Percentiles rank a stretch among this genome's conserved stretches.
These are phyloP conservation scores for Oligia strigilis DNA, from an alignment of 2,888 invertebrate genomes.

Conservation along the genomic window DNA sequence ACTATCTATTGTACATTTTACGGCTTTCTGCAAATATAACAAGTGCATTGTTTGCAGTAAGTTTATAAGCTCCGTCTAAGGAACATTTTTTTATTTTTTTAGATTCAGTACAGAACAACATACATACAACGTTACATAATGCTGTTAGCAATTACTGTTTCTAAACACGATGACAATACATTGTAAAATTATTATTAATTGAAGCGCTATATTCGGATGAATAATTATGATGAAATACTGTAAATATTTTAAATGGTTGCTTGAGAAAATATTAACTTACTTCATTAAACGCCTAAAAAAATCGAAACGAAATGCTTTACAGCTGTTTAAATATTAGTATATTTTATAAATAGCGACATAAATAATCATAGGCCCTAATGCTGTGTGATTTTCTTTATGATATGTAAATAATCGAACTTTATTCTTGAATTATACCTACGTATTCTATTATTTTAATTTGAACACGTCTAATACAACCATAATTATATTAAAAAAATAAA, in stretches of 20 bases:
- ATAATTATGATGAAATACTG: slow-evolving; percentile 9
- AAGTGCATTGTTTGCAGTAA: slow-evolving; percentile 37
- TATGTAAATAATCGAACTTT: slow-evolving; percentile 48
- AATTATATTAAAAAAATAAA: slow-evolving; percentile 60
- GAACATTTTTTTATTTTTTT: slow-evolving; percentile 1
- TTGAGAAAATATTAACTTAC: slow-evolving; percentile 7
- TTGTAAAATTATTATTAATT: slow-evolving; percentile 6
- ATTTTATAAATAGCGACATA: slow-evolving; percentile 32
- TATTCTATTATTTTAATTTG: slow-evolving; percentile 59
- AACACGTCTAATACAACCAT: slow-evolving; percentile 69
- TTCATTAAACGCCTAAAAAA: neutral
- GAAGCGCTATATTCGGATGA: slow-evolving; percentile 9
- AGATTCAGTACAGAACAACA: neutral
- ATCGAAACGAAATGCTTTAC: slow-evolving; percentile 26
- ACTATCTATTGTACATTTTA: slow-evolving; percentile 4
- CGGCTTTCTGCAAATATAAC: slow-evolving; percentile 31
- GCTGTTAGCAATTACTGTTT: slow-evolving; percentile 18
- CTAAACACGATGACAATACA: neutral
- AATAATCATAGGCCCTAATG: slow-evolving; percentile 27
- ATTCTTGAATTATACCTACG: slow-evolving; percentile 46
- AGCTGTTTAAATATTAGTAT: slow-evolving; percentile 25
- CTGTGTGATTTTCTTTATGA: slow-evolving; percentile 35
- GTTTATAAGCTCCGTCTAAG: neutral
- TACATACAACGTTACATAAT: neutral
- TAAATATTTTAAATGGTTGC: slow-evolving; percentile 9